Evolutionary conservation across 2,797 vertebrate species (phyloP).

Genomic region (Hypotaenidia philippensis): DNA sequence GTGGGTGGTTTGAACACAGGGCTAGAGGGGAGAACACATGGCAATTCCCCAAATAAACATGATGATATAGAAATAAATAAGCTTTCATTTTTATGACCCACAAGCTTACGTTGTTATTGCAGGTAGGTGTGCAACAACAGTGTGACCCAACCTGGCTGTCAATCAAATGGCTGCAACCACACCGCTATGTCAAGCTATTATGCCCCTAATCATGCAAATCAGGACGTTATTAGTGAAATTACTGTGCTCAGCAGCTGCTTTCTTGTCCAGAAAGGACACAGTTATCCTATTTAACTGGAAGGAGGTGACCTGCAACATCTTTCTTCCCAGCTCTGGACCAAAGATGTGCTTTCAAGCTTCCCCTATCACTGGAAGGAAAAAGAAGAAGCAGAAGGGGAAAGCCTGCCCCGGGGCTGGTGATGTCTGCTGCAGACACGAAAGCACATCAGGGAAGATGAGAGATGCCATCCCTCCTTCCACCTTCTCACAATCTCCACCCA

Average conservation of each 20-base stretch:
- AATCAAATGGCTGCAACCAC: not conserved
- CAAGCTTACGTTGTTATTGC: not conserved
- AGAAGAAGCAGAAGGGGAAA: not conserved
- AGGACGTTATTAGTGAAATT: slow-evolving; percentile 25
- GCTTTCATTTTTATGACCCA: not conserved
- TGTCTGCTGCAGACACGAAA: not conserved
- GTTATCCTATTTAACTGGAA: not conserved
- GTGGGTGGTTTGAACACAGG: not conserved
- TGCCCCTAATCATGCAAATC: slow-evolving; percentile 36
- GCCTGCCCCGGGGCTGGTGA: not conserved
- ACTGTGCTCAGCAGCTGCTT: not conserved
- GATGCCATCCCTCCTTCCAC: not conserved
- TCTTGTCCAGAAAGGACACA: slow-evolving; percentile 12
- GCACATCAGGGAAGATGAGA: not conserved
- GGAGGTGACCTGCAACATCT: not conserved
- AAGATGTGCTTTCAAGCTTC: not conserved
- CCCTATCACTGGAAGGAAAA: not conserved
- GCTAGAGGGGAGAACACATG: not conserved
- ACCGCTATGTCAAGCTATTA: not conserved
- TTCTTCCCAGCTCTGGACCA: not conserved
- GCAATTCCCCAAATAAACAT: slow-evolving; percentile 10
- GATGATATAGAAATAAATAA: not conserved
- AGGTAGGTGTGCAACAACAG: not conserved
- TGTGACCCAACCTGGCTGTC: not conserved
- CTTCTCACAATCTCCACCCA: not conserved